These are phyloP conservation scores for Nephrocerus scutellatus DNA, from an alignment of 2,888 invertebrate species.

Conservation along the genomic window DNA sequence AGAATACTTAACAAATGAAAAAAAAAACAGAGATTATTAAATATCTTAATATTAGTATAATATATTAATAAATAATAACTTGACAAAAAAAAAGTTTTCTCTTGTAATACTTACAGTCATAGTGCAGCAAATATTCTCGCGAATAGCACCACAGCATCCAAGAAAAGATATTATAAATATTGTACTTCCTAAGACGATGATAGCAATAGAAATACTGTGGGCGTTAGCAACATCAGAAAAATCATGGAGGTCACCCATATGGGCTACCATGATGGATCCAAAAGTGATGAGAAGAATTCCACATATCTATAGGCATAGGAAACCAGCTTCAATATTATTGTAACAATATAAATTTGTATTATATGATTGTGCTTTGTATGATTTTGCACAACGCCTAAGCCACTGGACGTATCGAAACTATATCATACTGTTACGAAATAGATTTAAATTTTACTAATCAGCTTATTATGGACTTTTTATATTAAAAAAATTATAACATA, in stretches of 20 bases:
- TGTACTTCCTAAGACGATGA: slow-evolving; percentile 62
- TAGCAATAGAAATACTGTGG: slow-evolving; percentile 56
- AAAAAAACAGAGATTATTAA: background rate
- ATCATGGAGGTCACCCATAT: slow-evolving; percentile 51
- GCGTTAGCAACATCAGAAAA: slow-evolving; percentile 48
- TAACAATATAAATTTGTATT: too few species aligned
- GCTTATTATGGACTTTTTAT: too few species aligned
- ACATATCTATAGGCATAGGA: slow-evolving; percentile 64
- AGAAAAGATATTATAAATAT: slow-evolving; percentile 79
- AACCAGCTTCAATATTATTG: too few species aligned
- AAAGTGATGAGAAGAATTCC: slow-evolving; percentile 62
- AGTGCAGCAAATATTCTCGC: slow-evolving; percentile 79
- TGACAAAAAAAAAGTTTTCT: background rate
- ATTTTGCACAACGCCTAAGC: too few species aligned
- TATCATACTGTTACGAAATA: too few species aligned
- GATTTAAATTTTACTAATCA: too few species aligned
- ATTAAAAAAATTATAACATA: too few species aligned
- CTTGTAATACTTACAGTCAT: slow-evolving; percentile 58
- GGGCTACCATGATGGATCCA: slow-evolving; percentile 59
- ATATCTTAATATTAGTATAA: background rate
- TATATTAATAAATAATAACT: background rate
- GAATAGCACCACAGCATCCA: slow-evolving; percentile 84
- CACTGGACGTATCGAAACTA: too few species aligned
- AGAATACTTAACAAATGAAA: slow-evolving; percentile 57
- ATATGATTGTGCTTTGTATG: too few species aligned